These are phyloP conservation scores for Spodoptera litura DNA, from an alignment of 1,140 invertebrate genomes.

Conservation along the genomic window DNA sequence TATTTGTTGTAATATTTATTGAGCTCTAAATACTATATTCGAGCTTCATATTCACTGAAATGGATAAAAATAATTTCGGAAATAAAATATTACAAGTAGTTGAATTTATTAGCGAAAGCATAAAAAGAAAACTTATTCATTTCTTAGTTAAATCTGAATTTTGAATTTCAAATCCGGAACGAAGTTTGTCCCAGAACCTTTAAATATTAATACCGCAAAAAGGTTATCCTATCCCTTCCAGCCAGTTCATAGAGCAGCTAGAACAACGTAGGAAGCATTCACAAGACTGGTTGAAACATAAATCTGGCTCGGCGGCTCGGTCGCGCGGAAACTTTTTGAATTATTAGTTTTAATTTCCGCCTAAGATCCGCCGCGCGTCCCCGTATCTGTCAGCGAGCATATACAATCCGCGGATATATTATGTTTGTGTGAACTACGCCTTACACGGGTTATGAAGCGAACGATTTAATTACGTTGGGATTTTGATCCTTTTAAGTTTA, in stretches of 20 bases:
- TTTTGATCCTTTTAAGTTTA: not conserved
- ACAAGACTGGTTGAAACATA: slow-evolving; percentile 80
- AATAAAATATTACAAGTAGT: no score
- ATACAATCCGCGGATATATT: slow-evolving; percentile 61
- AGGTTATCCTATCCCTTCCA: slow-evolving; percentile 45
- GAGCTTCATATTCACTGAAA: no score
- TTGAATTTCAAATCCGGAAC: not conserved
- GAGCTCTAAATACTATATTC: no score
- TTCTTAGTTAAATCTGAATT: not conserved
- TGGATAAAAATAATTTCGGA: no score
- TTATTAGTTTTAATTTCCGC: slow-evolving; percentile 87
- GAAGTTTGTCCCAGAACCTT: not conserved
- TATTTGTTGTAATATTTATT: no score
- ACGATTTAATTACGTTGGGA: slow-evolving; percentile 41
- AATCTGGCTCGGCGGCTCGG: slow-evolving; percentile 81
- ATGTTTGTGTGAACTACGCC: slow-evolving; percentile 43
- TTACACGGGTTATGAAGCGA: slow-evolving; percentile 51
- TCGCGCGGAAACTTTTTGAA: slow-evolving; percentile 86
- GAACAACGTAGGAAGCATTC: slow-evolving; percentile 72
- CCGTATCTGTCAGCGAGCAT: slow-evolving; percentile 80
- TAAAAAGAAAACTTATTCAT: no score
- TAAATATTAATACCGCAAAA: slow-evolving; percentile 20
- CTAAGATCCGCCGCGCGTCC: slow-evolving; percentile 80
- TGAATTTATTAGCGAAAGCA: no score
- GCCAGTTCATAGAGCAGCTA: slow-evolving; percentile 48